Base-by-base conservation (phyloP, 2,113 vertebrate species). In the Amazona guildingii region DNA sequence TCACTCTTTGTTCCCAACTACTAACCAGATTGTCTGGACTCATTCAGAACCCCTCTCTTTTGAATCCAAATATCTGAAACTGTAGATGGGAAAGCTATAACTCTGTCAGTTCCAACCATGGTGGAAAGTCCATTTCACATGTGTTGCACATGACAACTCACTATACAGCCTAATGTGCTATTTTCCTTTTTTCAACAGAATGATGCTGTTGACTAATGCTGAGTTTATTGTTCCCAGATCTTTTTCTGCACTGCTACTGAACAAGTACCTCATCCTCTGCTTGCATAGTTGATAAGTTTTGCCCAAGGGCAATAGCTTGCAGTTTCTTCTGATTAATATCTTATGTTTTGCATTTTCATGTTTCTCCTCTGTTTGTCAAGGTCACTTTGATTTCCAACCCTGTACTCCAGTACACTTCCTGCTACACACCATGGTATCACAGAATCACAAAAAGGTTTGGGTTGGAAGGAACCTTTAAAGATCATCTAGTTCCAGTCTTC, bases 341-440 rank as follows among this genome's bases (percentile, higher is more conserved):
- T 83, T 86, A 43, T 3, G 7, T 13, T 88, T 66, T 54, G 15
- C 7, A 69, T 88, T 79, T 80, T 29, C 41, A 52, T 81, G 28
- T 8, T 91, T 11, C 21, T 86, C 66, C n/a, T 80, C 31, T 43
- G 7, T 69, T 93, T 90, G 29, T 52, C 41, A 74, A 66, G 37
- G 35, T 31, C 2, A 0, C 20, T 90, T 73, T 48, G 10, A 29
- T 83, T 76, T 90, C 25, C 83, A 85, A 68, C 35, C 16, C 20
- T 41, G 13, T 35, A 51, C 27, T 52, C 69, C 48, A 72, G n/a
- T 18, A 59, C 25, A 25, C 6, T 87, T 62, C 43, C 11, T 39
- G 35, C 35, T 83, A 24, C 29, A 27, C 35, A 17, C 35, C 0
- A 0, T 33, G 24, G 11, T 35, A 39, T 37, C 20, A 19, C 57